Conservation (phyloP, 2,797 vertebrate genomes). For the Smutsia gigantea region DNA sequence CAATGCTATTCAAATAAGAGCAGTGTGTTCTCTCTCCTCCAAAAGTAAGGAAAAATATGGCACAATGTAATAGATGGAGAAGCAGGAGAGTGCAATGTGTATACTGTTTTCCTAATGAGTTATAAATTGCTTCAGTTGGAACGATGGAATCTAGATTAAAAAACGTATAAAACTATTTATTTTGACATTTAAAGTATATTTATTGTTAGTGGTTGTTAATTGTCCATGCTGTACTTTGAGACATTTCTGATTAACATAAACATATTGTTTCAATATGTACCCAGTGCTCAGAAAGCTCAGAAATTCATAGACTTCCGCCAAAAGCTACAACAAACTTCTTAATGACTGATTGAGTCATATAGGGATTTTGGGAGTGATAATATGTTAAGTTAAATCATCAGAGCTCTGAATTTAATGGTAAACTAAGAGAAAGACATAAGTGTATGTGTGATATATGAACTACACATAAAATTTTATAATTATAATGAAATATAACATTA, state of each 20-base stretch:
- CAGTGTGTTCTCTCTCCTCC: not conserved
- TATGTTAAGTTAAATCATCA: constrained; percentile 18
- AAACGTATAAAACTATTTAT: not conserved
- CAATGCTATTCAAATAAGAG: not conserved
- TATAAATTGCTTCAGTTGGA: constrained; percentile 12
- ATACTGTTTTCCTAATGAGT: not conserved
- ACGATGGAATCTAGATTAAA: not conserved
- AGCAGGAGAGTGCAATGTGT: not conserved
- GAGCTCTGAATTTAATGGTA: not conserved
- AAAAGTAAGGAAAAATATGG: not conserved
- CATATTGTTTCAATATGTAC: constrained; percentile 26
- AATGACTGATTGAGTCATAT: not conserved
- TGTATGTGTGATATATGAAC: not conserved
- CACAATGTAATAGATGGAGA: not conserved
- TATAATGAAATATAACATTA: constrained; percentile 32
- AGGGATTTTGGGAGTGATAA: not conserved
- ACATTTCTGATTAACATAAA: constrained; percentile 10
- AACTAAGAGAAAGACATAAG: constrained; percentile 13
- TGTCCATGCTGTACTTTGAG: not conserved
- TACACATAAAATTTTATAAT: constrained; percentile 5
- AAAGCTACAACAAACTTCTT: not conserved
- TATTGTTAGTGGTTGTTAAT: constrained; percentile 38
- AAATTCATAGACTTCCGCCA: not conserved
- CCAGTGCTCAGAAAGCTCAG: constrained; percentile 25
- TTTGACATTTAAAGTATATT: not conserved